phyloP scores from a whole-genome alignment of 1,140 invertebrate species.

The Drosophila pachea region DNA sequence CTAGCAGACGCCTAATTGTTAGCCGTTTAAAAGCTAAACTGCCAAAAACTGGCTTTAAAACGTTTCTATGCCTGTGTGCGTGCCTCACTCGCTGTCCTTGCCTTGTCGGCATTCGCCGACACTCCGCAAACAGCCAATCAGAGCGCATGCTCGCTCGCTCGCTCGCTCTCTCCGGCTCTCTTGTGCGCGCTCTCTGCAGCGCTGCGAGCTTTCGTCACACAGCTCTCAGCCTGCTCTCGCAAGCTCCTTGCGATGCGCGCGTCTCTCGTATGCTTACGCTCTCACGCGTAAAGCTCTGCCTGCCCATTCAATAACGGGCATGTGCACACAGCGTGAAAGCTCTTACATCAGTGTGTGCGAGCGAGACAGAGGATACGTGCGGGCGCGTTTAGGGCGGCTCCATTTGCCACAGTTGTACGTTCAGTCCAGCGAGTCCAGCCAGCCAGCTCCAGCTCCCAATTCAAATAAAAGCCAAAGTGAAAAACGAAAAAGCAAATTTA shows the following conservation, averaged over 20 bases:
- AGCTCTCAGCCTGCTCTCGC: not conserved
- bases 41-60: conserved; percentile 32
- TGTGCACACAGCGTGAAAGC: conserved; percentile 52
- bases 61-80: conserved; percentile 18
- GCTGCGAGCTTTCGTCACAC: conserved; percentile 22
- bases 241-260: conserved; percentile 27
- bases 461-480: conserved; percentile 10
- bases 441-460: conserved; percentile 38
- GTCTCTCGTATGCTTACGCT: conserved; percentile 30
- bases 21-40: conserved; percentile 26
- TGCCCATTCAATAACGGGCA: conserved; percentile 55
- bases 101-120: conserved; percentile 9
- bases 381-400: conserved; percentile 61
- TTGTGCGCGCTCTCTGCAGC: conserved; percentile 6
- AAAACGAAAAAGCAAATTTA: not conserved
- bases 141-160: conserved; percentile 31
- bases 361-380: conserved; percentile 9
- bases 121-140: conserved; percentile 12
- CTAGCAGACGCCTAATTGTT: conserved; percentile 6
- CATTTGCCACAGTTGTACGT: conserved; percentile 31
- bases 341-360: conserved; percentile 16
- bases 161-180: conserved; percentile 20
- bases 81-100: conserved; percentile 57
- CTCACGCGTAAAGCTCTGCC: conserved; percentile 37
- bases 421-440: conserved; percentile 19